These are phyloP conservation scores for Cryptoblepharus egeriae DNA, from an alignment of 2,797 vertebrate genomes.

Conservation along the genomic window DNA sequence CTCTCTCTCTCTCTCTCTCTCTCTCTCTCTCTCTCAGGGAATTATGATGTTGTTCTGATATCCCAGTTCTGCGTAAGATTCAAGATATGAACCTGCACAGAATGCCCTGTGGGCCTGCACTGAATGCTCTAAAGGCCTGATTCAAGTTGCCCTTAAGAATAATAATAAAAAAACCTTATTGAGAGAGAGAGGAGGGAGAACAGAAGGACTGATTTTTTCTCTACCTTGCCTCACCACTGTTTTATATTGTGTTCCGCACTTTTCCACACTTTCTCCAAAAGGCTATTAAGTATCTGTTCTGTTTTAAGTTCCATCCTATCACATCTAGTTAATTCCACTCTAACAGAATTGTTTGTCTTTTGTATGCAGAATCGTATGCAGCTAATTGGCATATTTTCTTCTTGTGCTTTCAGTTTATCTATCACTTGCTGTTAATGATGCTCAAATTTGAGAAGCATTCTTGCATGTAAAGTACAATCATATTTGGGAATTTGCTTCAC, in stretches of 20 bases:
- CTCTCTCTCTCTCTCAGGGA: not conserved
- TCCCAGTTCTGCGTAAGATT: conserved; percentile 17
- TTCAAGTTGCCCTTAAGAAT: not conserved
- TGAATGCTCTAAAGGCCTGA: not conserved
- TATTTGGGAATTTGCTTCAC: not conserved
- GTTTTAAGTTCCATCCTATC: not conserved
- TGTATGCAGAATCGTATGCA: not conserved
- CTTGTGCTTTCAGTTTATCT: not conserved
- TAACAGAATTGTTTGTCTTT: not conserved
- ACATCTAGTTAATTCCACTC: not conserved
- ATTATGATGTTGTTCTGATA: not conserved
- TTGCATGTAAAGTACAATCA: not conserved
- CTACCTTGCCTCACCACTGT: not conserved
- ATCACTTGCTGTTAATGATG: not conserved
- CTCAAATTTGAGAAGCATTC: not conserved
- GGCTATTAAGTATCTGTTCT: not conserved
- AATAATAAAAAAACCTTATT: not conserved
- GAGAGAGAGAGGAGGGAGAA: not conserved
- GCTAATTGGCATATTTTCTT: not conserved
- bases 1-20: no score
- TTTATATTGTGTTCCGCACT: no score
- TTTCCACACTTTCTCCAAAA: not conserved
- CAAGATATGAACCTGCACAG: not conserved
- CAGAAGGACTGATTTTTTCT: not conserved
- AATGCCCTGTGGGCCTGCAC: not conserved